Base-by-base conservation (phyloP, 64 coral and sea anemone genomes). In the Cladopsammia gracilis region DNA sequence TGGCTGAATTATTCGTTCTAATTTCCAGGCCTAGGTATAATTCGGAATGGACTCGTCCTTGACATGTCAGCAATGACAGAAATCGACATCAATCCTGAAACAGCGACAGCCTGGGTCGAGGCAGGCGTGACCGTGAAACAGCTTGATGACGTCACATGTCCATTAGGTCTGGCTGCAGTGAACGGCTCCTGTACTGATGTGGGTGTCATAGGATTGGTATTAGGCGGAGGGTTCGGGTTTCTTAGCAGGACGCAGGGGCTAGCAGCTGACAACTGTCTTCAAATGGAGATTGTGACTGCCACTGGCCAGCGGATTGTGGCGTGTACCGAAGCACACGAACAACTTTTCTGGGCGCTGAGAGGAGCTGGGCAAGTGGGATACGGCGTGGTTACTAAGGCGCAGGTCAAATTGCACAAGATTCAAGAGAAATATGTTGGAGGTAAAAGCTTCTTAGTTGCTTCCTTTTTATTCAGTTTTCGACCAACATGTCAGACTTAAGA, bases 331-430 rank as follows among this genome's bases (percentile, higher is more conserved):
- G 77, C 59, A 25, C 77, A 80, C 56, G 14, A 43, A 51, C 23
- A 80, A 24, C 77, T 80, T 6, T 80, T 44, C 54, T 80, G 77
- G 77, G 77, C 56, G 7, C 56, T 80, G 6, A 60, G 77, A 60
- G 77, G 77, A 80, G 77, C 77, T 80, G 77, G 77, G 23, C 77
- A 80, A 15, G 25, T 80, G 22, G 77, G 77, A 80, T 80, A 58
- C 26, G 77, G 77, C 23, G 77, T 80, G 77, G 77, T 80, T 80
- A 80, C 77, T 10, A 80, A 60, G 23, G 54, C 25, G 18, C 77
- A 80, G 7, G 56, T 80, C 54, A 26, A 61, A 80, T 19, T 80
- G 56, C 77, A 80, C 16, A 80, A 42, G 54, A 43, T 80, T 12
- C 77, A 61, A 61, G 57, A 80, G 56, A 26, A 61, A 61, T 80